These are phyloP conservation scores for Lacerta agilis DNA, from an alignment of 2,797 vertebrate genomes.

Conservation along the genomic window DNA sequence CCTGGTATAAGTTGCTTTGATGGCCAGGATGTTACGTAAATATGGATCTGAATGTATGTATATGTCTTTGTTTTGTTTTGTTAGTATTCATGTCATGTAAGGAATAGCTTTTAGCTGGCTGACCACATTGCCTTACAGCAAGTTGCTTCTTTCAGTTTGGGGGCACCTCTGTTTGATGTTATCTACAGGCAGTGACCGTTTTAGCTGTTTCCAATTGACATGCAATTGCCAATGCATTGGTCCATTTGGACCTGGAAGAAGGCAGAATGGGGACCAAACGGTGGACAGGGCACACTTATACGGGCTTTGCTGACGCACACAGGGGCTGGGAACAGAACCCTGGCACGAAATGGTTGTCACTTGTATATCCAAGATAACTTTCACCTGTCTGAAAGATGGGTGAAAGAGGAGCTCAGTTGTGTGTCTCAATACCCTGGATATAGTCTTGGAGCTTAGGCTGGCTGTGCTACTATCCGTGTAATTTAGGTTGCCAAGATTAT, in stretches of 20 bases:
- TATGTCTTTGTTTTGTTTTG: not conserved
- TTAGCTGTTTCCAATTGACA: too few relatives aligned
- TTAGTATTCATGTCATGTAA: not conserved
- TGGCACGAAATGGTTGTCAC: too few relatives aligned
- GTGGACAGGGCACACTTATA: too few relatives aligned
- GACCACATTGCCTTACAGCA: not conserved
- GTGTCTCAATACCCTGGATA: rapidly evolving
- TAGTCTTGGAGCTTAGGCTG: not conserved
- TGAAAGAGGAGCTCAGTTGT: rapidly evolving
- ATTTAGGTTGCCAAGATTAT: slow-evolving; percentile 18
- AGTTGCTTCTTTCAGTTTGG: not conserved
- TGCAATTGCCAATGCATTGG: too few relatives aligned
- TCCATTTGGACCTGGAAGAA: too few relatives aligned
- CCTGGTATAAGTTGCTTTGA: not conserved
- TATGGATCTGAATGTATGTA: not conserved
- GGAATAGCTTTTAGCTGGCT: not conserved
- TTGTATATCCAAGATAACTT: not conserved
- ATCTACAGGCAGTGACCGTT: too few relatives aligned
- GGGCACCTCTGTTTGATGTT: not conserved
- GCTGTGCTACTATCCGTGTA: not conserved
- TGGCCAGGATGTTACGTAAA: not conserved
- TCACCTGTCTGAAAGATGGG: not conserved
- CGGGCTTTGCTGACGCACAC: too few relatives aligned
- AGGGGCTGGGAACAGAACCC: too few relatives aligned
- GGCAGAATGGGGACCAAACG: too few relatives aligned